Conservation (phyloP, 2,113 vertebrate genomes). For the Scophthalmus maximus region DNA sequence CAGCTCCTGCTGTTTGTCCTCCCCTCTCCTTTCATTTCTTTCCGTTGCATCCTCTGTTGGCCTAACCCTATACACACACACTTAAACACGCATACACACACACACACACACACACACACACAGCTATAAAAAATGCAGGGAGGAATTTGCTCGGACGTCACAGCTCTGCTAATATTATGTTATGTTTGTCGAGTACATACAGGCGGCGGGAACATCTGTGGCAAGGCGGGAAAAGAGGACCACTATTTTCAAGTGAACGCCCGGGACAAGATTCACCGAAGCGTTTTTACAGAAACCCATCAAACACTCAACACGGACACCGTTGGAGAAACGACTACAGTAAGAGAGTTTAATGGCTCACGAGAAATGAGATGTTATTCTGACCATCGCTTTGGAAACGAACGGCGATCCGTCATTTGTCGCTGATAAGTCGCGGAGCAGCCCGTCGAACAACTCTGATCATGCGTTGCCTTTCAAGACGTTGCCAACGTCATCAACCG, state of each 20-base stretch:
- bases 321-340: background rate
- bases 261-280: background rate
- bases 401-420: background rate
- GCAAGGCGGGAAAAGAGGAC: background rate
- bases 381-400: background rate
- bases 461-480: too few species aligned
- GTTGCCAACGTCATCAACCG: too few species aligned
- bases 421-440: background rate
- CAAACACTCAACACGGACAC: background rate
- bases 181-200: conserved; percentile 43
- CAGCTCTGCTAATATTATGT: conserved; percentile 46
- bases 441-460: too few species aligned
- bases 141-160: conserved; percentile 53
- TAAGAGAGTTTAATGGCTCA: background rate
- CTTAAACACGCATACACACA: conserved; percentile 14
- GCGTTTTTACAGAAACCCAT: background rate
- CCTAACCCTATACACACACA: conserved; percentile 2
- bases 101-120: conserved; percentile 12
- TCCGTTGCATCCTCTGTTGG: background rate
- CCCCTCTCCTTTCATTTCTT: too few species aligned
- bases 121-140: conserved; percentile 24
- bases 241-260: background rate
- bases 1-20: background rate
- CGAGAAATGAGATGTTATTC: background rate
- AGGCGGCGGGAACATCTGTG: conserved; percentile 31